Evolutionary conservation across 1,140 invertebrate species (phyloP), one percentile per base, ranked within the genome.

Genomic region (Caenorhabditis tropicalis): DNA sequence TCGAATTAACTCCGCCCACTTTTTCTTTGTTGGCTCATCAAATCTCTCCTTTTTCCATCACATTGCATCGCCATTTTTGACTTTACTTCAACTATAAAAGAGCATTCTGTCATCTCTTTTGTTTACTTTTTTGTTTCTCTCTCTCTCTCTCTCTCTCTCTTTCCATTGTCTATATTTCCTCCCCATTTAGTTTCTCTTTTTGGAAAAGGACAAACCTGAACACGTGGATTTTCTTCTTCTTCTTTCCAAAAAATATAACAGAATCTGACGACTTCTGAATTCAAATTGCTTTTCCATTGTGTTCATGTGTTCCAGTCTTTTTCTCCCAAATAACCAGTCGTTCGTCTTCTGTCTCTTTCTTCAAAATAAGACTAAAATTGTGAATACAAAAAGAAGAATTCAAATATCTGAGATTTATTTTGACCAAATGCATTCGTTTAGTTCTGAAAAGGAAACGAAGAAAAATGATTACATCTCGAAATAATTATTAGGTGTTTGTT

Each of bases 81-180:
- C 36, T 74, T 43, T 74, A 43, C 65, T 74, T 21, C 27, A 74
- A 74, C 65, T 46, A 74, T 70, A n/a, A 33, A n/a, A n/a, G 60
- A 33, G n/a, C 33, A 2, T 46, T 33, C 43, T 46, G 33, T 31
- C 5, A 43, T 21, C 43, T 74, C 58, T 74, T 46, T 43, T 74
- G 65, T 74, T 74, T 74, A 74, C 65, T 74, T 74, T 74, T 74
- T 74, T 21, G n/a, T n/a, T n/a, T n/a, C n/a, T n/a, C n/a, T n/a
- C n/a, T n/a, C n/a, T n/a, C n/a, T n/a, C n/a, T n/a, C n/a, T n/a
- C n/a, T n/a, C n/a, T n/a, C 39, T 12, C 12, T 12, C n/a, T 15
- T 43, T 74, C 36, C 21, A 74, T 74, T 74, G 65, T 74, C 65
- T 27, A 31, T 12, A n/a, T 27, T 27, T n/a, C 56, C 31, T 27